phyloP scores from a whole-genome alignment of 2,888 invertebrate species.

The Drosophila anomalata region DNA sequence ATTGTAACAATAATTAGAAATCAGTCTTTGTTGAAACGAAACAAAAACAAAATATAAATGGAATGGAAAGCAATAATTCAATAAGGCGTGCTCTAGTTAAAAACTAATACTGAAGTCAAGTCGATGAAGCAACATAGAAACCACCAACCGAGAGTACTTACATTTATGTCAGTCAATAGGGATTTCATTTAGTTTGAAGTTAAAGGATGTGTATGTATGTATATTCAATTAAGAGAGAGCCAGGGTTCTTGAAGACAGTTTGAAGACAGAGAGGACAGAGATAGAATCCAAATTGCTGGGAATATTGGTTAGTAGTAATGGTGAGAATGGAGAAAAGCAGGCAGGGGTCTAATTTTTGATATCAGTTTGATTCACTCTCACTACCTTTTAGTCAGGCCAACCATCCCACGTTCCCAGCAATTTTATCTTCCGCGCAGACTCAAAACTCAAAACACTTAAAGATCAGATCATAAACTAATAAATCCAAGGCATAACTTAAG shows the following conservation, averaged over 20 bases:
- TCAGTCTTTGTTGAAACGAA: slow-evolving; percentile 42
- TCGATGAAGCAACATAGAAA: slow-evolving; percentile 48
- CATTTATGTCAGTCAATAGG: slow-evolving; percentile 43
- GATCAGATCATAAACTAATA: slow-evolving; percentile 57
- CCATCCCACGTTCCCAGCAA: slow-evolving; percentile 36
- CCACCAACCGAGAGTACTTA: slow-evolving; percentile 44
- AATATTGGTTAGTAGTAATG: neutral
- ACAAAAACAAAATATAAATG: slow-evolving; percentile 44
- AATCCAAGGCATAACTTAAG: slow-evolving; percentile 78
- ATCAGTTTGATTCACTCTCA: slow-evolving; percentile 25
- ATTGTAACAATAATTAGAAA: slow-evolving; percentile 76
- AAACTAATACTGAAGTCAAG: slow-evolving; percentile 60
- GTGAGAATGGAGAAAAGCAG: neutral
- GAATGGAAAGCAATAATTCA: slow-evolving; percentile 78
- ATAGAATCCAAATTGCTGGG: slow-evolving; percentile 34
- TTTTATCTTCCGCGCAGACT: slow-evolving; percentile 49
- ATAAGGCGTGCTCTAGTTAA: slow-evolving; percentile 73
- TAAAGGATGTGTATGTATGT: slow-evolving; percentile 2
- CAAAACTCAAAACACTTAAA: slow-evolving; percentile 16
- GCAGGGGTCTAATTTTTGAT: slow-evolving; percentile 3
- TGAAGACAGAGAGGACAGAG: neutral
- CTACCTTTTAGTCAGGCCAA: slow-evolving; percentile 16
- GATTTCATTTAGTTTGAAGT: slow-evolving; percentile 38
- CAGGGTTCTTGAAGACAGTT: neutral
- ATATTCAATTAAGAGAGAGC: slow-evolving; percentile 7